phyloP scores from a whole-genome alignment of 2,797 vertebrate species.

The Botia almorhae region DNA sequence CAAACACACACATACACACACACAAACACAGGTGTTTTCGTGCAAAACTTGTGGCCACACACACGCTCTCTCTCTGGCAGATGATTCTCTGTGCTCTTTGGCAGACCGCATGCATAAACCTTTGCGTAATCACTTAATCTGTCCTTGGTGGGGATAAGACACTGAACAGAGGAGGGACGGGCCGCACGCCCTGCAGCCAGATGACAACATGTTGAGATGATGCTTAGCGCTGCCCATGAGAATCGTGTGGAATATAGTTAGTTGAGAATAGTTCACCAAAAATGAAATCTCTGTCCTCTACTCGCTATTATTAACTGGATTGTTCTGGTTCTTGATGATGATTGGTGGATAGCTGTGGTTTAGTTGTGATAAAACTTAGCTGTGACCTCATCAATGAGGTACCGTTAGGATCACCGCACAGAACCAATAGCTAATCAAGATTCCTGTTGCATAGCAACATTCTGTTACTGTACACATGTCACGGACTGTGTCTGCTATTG shows the following conservation, averaged over 20 bases:
- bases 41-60: conserved; percentile 29
- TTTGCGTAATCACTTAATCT: conserved; percentile 73
- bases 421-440: too few species aligned
- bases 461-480: too few species aligned
- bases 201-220: not conserved
- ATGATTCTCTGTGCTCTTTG: conserved; percentile 20
- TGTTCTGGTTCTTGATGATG: too few species aligned
- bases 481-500: too few species aligned
- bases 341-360: too few species aligned
- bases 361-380: too few species aligned
- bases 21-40: conserved; percentile 28
- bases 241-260: not conserved
- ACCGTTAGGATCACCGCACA: too few species aligned
- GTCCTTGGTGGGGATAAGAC: conserved; percentile 66
- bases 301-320: too few species aligned
- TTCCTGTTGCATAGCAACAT: too few species aligned
- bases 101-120: conserved; percentile 50
- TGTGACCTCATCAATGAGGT: too few species aligned
- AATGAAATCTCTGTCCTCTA: not conserved
- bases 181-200: not conserved
- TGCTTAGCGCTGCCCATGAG: not conserved
- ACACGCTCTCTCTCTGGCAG: conserved; percentile 15
- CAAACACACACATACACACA: too few species aligned
- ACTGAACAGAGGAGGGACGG: conserved; percentile 37
- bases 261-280: not conserved